Evolutionary conservation across 2,888 invertebrate genomes (phyloP).

Genomic region (Rhagium mordax): DNA sequence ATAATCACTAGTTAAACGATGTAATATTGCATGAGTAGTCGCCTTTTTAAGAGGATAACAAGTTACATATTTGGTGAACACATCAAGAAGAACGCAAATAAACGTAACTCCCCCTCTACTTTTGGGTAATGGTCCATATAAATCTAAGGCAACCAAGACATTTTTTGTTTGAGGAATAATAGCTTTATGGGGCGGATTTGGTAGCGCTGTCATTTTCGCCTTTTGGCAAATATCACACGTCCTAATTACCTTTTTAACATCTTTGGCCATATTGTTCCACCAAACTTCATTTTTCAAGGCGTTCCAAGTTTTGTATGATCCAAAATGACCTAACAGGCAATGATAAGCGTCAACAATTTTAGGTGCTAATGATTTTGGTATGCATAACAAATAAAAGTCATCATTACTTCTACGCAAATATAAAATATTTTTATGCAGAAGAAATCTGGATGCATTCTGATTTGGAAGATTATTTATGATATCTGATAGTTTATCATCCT

Average conservation of each 20-base stretch:
- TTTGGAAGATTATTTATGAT: too few species aligned
- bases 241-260: conserved; percentile 12
- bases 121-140: background rate
- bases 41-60: conserved; percentile 23
- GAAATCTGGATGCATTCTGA: background rate
- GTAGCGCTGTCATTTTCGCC: conserved; percentile 20
- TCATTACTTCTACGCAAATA: background rate
- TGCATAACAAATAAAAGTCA: conserved; percentile 5
- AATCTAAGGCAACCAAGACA: background rate
- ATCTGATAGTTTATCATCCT: too few species aligned
- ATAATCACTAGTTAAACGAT: conserved; percentile 11
- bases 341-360: conserved; percentile 27
- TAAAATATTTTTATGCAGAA: conserved; percentile 10
- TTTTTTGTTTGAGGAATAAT: too few species aligned
- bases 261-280: conserved; percentile 26
- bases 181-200: conserved; percentile 2
- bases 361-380: conserved; percentile 27
- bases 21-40: conserved; percentile 19
- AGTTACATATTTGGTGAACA: conserved; percentile 26
- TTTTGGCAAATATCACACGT: conserved; percentile 26
- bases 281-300: conserved; percentile 35
- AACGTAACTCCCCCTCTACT: conserved; percentile 16
- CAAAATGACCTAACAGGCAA: conserved; percentile 35
- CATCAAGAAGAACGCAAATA: conserved; percentile 14
- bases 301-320: conserved; percentile 32